Conservation (phyloP, 2,888 invertebrate species). For the Nephrotoma flavescens region DNA sequence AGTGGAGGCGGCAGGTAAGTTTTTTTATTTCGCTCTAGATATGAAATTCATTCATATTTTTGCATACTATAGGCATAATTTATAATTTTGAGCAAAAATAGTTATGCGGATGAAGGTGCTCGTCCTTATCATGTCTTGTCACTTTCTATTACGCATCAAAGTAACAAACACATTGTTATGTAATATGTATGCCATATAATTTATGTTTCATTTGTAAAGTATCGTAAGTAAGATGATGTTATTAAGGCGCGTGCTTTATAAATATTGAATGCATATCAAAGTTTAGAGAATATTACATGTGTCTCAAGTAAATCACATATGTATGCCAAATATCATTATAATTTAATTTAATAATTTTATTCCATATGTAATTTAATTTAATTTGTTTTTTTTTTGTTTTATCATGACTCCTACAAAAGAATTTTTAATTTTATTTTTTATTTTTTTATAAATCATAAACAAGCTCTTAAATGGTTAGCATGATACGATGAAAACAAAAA, state of each 20-base stretch:
- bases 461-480: not conserved
- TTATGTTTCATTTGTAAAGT: not conserved
- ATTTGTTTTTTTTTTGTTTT: not conserved
- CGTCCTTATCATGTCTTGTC: not conserved
- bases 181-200: not conserved
- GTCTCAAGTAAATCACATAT: not conserved
- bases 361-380: not conserved
- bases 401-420: not conserved
- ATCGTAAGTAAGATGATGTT: not conserved
- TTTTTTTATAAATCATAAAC: not conserved
- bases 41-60: not conserved
- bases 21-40: not conserved
- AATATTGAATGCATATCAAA: not conserved
- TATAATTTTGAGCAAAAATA: not conserved
- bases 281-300: not conserved
- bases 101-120: not conserved
- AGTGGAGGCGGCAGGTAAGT: conserved; percentile 16
- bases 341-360: not conserved
- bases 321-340: not conserved
- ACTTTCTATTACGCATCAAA: not conserved
- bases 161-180: not conserved
- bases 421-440: not conserved
- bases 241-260: not conserved
- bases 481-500: not conserved
- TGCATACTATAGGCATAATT: not conserved